phyloP scores from a whole-genome alignment of 2,797 vertebrate genomes.

The Sternotherus odoratus region DNA sequence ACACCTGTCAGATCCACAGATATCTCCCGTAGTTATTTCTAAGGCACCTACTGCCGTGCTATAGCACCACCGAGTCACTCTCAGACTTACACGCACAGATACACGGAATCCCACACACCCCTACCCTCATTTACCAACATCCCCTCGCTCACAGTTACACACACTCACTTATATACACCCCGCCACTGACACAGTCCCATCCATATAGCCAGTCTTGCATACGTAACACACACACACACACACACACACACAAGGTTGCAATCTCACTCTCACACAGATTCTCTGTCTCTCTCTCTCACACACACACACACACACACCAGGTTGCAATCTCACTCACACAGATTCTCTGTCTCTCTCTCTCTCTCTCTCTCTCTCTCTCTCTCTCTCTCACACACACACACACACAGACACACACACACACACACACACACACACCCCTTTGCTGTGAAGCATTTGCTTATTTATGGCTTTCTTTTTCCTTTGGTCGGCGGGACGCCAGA shows the following conservation, averaged over 20 bases:
- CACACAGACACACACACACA: too few relatives aligned
- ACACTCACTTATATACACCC: neutral
- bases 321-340: constrained; percentile 16
- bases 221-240: too few relatives aligned
- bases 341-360: neutral
- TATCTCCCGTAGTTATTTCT: neutral
- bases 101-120: neutral
- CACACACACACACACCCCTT: neutral
- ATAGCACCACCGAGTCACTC: neutral
- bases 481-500: constrained; percentile 66
- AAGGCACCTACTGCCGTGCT: neutral
- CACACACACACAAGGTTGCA: constrained; percentile 35
- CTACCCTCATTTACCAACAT: too few relatives aligned
- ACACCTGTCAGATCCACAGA: neutral
- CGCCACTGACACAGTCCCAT: neutral
- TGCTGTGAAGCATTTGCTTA: constrained; percentile 75
- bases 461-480: constrained; percentile 75
- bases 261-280: neutral
- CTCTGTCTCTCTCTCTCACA: neutral
- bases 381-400: too few relatives aligned
- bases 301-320: neutral
- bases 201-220: neutral
- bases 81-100: fast-evolving
- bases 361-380: too few relatives aligned
- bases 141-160: too few relatives aligned